Evolutionary conservation across 1,140 invertebrate species (phyloP).

Genomic region (Ylistrum balloti): DNA sequence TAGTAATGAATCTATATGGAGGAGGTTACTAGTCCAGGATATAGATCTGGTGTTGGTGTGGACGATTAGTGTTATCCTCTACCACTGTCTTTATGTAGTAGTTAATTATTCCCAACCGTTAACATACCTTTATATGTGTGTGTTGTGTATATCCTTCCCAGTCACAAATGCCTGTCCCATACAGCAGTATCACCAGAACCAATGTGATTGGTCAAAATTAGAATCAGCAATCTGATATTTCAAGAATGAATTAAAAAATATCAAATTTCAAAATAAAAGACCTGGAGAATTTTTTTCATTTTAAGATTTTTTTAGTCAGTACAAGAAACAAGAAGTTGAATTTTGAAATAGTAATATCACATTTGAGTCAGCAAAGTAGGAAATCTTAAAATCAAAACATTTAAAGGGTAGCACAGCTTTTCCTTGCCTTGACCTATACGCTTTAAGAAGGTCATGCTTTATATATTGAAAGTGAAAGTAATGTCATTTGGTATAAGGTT

Average conservation of each 20-base stretch:
- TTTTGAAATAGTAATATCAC: too few species aligned
- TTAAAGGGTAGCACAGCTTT: not conserved
- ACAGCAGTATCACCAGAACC: not conserved
- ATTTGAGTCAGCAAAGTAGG: not conserved
- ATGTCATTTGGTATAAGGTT: not conserved
- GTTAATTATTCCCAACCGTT: not conserved
- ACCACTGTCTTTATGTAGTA: not conserved
- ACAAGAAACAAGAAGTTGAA: too few species aligned
- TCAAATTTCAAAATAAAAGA: too few species aligned
- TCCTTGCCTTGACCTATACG: not conserved
- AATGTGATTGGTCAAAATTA: not conserved
- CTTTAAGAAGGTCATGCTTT: not conserved
- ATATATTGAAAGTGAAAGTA: conserved; percentile 1
- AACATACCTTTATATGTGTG: not conserved
- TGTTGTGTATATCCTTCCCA: not conserved
- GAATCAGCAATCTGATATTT: not conserved
- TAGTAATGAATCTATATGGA: too few species aligned
- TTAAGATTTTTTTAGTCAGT: too few species aligned
- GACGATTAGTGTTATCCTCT: not conserved
- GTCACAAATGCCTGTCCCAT: not conserved
- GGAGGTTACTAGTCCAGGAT: too few species aligned
- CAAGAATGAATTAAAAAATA: too few species aligned
- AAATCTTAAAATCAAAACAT: not conserved
- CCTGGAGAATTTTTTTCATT: too few species aligned
- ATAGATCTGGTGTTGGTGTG: conserved; percentile 3